Base-by-base conservation (phyloP, 1,140 invertebrate genomes). In the Aphaenogaster ashmeadi region DNA sequence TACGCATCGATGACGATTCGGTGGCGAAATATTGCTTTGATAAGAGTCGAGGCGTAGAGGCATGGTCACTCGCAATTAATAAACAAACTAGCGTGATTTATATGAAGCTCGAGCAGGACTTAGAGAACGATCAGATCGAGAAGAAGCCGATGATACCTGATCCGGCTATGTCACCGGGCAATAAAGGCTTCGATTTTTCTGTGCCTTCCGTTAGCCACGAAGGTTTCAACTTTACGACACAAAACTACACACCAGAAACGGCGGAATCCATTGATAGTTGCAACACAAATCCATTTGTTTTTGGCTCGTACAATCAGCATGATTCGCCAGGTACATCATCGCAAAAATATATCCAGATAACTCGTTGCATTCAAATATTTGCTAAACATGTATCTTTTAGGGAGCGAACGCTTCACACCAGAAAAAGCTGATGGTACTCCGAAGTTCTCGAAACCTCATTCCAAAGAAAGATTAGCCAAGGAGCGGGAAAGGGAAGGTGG, bases 31-130 rank as follows among this genome's bases (percentile, higher is more conserved):
- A 97, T 93, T 98, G 97, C 91, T 97, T 97, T 89, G 97, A 96
- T 71, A 95, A 95, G 27, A 96, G 96, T 33, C 66, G 85, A 36
- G 11, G 52, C 3, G 18, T 72, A 38, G 92, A 98, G 78, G 97
- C 97, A 4, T 98, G 98, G 98, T 97, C 97, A 5, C 94, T 98
- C 27, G 97, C 97, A 0, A 96, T 97, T 36, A 97, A 97, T 64
- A 96, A 96, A 75, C 96, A 97, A 75, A 81, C 78, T n/a, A 97
- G 97, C 87, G 96, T 97, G n/a, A 95, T 97, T 2, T 98, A 98
- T 92, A 96, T 98, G 90, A 97, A 97, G 89, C 96, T 96, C 54
- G 96, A 96, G 81, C 93, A 94, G 3, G 96, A 96, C 15, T 74
- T 95, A 11, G 93, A 96, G n/a, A 93, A 92, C 66, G 93, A 95